A percentile compares a stretch with the other conserved stretches of the same genome.
Evolutionary conservation across 2,797 vertebrate genomes (phyloP).

Genomic region (Paguma larvata): DNA sequence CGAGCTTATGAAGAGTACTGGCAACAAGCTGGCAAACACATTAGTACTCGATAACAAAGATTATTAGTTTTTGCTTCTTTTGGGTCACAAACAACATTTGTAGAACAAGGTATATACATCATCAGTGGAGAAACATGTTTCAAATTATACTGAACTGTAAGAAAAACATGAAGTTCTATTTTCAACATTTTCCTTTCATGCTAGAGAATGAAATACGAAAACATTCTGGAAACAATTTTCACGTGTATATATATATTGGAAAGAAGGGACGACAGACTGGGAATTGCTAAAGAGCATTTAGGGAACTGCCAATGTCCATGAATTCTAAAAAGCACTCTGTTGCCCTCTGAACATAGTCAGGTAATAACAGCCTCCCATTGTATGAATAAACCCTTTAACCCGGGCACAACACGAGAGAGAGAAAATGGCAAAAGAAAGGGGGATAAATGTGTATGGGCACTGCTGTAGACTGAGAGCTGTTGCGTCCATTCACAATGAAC

Average conservation of each 20-base stretch:
- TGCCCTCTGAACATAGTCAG: background rate
- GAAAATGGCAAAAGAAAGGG: background rate
- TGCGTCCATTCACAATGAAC: background rate
- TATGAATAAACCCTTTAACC: background rate
- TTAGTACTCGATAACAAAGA: background rate
- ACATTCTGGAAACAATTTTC: background rate
- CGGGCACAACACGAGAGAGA: background rate
- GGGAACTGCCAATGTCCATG: background rate
- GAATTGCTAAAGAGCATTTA: background rate
- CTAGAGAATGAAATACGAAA: slow-evolving; percentile 44
- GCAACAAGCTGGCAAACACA: background rate
- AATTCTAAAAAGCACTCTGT: slow-evolving; percentile 1
- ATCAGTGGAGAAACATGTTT: background rate
- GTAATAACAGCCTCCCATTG: background rate
- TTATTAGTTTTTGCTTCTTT: background rate
- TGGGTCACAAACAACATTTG: background rate
- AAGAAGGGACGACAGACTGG: background rate
- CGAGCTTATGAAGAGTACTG: background rate
- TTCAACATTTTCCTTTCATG: slow-evolving; percentile 4
- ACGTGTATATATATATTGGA: background rate
- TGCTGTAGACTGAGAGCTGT: background rate
- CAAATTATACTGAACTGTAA: background rate
- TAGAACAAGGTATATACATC: slow-evolving; percentile 21
- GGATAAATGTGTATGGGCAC: background rate
- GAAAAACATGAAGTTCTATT: slow-evolving; percentile 12